Evolutionary conservation across 2,797 vertebrate genomes (phyloP).

Genomic region (Lemur catta): DNA sequence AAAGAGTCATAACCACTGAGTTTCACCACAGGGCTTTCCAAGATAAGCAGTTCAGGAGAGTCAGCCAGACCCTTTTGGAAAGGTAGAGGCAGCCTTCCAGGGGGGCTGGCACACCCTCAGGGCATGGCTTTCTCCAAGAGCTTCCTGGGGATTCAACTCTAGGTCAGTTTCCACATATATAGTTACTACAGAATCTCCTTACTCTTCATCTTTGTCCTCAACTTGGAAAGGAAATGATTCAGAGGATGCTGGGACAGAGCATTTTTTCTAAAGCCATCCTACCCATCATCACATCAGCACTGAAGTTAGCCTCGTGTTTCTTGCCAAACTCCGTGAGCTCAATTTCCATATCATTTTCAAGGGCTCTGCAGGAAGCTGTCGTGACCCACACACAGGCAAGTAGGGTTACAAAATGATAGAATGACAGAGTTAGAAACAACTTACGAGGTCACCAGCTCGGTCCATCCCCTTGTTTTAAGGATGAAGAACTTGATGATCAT

Average conservation of each 20-base stretch:
- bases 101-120: not conserved
- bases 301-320: slow-evolving; percentile 46
- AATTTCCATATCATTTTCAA: slow-evolving; percentile 54
- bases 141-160: not conserved
- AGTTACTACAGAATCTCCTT: not conserved
- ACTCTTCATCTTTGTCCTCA: not conserved
- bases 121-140: not conserved
- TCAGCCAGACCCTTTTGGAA: not conserved
- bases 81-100: not conserved
- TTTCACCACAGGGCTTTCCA: not conserved
- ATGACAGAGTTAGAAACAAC: not conserved
- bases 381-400: not conserved
- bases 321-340: slow-evolving; percentile 49
- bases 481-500: not conserved
- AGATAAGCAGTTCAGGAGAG: not conserved
- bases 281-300: not conserved
- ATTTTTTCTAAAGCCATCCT: slow-evolving; percentile 8
- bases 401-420: not conserved
- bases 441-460: not conserved
- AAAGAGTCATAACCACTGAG: not conserved
- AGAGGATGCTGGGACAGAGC: slow-evolving; percentile 26
- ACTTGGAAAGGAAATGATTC: slow-evolving; percentile 60
- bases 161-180: not conserved
- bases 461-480: not conserved
- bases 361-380: slow-evolving; percentile 20